Percentiles rank a stretch among this genome's conserved stretches.
These are phyloP conservation scores for Hyposoter dolosus DNA, from an alignment of 2,888 invertebrate species.

Conservation along the genomic window DNA sequence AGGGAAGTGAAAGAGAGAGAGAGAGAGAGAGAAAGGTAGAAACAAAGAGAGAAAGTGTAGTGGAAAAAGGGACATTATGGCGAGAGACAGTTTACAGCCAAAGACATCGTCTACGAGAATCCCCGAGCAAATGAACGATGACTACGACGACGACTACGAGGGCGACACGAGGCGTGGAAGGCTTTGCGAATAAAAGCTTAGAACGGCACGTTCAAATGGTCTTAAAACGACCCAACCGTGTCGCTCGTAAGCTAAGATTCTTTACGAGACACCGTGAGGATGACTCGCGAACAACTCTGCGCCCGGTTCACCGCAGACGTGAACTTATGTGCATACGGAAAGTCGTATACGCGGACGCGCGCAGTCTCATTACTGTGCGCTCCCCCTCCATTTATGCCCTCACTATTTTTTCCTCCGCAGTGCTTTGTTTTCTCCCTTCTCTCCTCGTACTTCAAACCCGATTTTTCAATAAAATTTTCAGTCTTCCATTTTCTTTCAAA, in stretches of 20 bases:
- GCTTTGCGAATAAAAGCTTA: constrained; percentile 67
- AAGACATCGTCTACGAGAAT: constrained; percentile 47
- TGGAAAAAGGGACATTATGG: constrained; percentile 25
- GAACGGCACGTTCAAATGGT: constrained; percentile 59
- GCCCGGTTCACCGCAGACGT: constrained; percentile 81
- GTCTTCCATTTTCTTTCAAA: background rate
- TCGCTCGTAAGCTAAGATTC: constrained; percentile 84
- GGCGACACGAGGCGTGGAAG: constrained; percentile 48
- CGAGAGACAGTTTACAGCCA: constrained; percentile 52
- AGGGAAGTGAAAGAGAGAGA: background rate
- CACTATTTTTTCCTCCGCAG: constrained; percentile 33
- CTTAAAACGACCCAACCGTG: constrained; percentile 66
- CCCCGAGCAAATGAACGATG: constrained; percentile 56
- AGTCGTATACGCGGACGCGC: constrained; percentile 54
- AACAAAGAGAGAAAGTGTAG: constrained; percentile 46
- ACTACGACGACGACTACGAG: constrained; percentile 52
- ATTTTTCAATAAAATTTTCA: constrained; percentile 5
- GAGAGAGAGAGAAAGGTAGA: background rate
- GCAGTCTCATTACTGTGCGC: constrained; percentile 52
- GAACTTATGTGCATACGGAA: constrained; percentile 68
- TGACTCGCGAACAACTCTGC: constrained; percentile 78
- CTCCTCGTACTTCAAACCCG: background rate
- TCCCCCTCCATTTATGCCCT: constrained; percentile 36
- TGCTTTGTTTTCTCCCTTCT: constrained; percentile 20
- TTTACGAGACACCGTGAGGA: constrained; percentile 81